Evolutionary conservation across 1,140 invertebrate genomes (phyloP).

Genomic region (Spodoptera litura): DNA sequence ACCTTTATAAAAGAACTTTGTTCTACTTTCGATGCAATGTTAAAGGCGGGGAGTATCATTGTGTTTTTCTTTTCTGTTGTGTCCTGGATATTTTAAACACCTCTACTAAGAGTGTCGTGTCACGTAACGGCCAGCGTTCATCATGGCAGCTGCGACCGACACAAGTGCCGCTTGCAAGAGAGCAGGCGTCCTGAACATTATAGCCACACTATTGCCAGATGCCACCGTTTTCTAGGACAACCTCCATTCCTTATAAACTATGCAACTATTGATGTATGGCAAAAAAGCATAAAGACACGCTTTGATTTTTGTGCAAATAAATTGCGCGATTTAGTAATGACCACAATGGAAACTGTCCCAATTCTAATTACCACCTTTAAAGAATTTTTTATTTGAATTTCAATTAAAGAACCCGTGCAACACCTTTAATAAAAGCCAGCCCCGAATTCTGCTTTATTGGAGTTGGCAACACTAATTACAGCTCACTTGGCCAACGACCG

Average conservation of each 20-base stretch:
- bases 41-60: background rate
- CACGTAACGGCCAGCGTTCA: slow-evolving; percentile 37
- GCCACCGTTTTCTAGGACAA: slow-evolving; percentile 25
- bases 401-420: slow-evolving; percentile 7
- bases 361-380: background rate
- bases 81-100: slow-evolving; percentile 30
- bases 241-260: background rate
- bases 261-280: background rate
- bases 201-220: slow-evolving; percentile 13
- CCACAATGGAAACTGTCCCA: background rate
- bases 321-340: too few species aligned
- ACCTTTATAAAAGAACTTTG: background rate
- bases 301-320: too few species aligned
- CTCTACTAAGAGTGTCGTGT: slow-evolving; percentile 14
- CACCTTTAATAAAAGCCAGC: slow-evolving; percentile 30
- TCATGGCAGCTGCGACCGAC: slow-evolving; percentile 22
- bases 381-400: slow-evolving; percentile 20
- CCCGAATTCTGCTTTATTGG: slow-evolving; percentile 29
- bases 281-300: background rate
- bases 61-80: slow-evolving; percentile 3
- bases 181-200: slow-evolving; percentile 6
- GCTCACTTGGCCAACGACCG: slow-evolving; percentile 16
- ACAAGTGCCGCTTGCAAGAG: slow-evolving; percentile 31
- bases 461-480: slow-evolving; percentile 39
- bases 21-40: background rate